A percentile compares a stretch with the other conserved stretches of the same genome.
Conservation (phyloP, 2,888 invertebrate species). For the Cantharis rufa region DNA sequence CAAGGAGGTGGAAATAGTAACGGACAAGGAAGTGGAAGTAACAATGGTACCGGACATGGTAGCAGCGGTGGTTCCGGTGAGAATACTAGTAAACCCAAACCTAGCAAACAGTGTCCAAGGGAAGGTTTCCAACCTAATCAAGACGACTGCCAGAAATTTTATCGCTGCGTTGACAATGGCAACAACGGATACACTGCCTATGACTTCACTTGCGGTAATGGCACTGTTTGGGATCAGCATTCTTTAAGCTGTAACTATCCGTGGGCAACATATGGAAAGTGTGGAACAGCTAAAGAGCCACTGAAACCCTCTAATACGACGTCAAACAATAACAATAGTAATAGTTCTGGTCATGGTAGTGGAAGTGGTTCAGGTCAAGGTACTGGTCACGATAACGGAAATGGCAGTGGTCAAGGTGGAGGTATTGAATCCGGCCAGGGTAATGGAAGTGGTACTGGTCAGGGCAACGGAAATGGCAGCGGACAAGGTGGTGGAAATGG, state of each 20-base stretch:
- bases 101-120: not conserved
- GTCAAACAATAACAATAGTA: not conserved
- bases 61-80: not conserved
- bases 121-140: constrained; percentile 66
- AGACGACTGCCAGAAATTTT: constrained; percentile 74
- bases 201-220: constrained; percentile 71
- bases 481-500: not conserved
- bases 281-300: constrained; percentile 22
- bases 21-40: too few relatives aligned
- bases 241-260: constrained; percentile 19
- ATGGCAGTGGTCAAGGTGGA: constrained; percentile 72
- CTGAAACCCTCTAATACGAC: constrained; percentile 13
- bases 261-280: constrained; percentile 32
- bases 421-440: constrained; percentile 66
- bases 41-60: too few relatives aligned
- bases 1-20: too few relatives aligned
- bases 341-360: too few relatives aligned
- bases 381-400: too few relatives aligned
- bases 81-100: not conserved
- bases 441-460: not conserved
- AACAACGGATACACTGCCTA: constrained; percentile 65
- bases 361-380: too few relatives aligned
- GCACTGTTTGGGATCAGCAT: constrained; percentile 27
- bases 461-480: not conserved
- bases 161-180: constrained; percentile 72